Evolutionary conservation across 2,113 vertebrate genomes (phyloP).

Genomic region (Burhinus oedicnemus): DNA sequence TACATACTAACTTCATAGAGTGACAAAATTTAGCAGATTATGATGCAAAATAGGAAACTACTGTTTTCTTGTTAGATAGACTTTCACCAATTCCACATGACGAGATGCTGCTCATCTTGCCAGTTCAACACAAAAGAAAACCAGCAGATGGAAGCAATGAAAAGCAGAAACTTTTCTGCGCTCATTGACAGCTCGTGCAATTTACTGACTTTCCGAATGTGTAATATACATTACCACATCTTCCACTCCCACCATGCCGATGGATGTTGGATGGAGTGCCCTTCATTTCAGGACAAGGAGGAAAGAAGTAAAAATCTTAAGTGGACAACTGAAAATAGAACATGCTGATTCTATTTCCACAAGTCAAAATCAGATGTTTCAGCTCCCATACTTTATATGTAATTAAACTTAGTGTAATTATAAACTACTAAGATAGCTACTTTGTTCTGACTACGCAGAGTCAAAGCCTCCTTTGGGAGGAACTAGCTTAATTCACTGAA

Average conservation of each 20-base stretch:
- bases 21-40: neutral
- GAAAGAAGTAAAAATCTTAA: neutral
- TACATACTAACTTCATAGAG: neutral
- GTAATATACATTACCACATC: neutral
- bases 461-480: neutral
- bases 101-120: neutral
- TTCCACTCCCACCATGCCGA: neutral
- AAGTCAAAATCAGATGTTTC: conserved; percentile 11
- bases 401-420: neutral
- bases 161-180: conserved; percentile 12
- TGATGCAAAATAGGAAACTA: neutral
- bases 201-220: neutral
- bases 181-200: neutral
- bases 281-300: neutral
- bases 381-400: neutral
- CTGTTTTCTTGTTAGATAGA: neutral
- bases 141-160: conserved; percentile 51
- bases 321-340: conserved; percentile 1
- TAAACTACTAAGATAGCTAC: neutral
- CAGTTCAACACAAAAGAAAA: conserved; percentile 48
- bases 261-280: neutral
- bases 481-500: neutral
- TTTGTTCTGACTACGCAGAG: neutral
- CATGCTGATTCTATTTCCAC: conserved; percentile 14
- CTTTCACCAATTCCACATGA: neutral